Conservation (phyloP, 2,888 invertebrate genomes). For the Chaetogeoica ovagalla region DNA sequence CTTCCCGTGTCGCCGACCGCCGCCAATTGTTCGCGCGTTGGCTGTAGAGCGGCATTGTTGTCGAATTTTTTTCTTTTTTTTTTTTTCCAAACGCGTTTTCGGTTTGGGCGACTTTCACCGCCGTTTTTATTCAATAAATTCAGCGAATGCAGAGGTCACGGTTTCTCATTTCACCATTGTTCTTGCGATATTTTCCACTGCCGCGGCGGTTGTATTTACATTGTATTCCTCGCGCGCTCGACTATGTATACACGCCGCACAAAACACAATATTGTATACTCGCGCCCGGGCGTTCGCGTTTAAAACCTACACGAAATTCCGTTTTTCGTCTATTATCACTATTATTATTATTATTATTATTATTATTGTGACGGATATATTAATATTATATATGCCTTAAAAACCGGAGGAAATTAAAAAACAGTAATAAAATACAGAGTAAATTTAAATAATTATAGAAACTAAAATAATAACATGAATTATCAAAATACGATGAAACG, state of each 20-base stretch:
- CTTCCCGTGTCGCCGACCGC: conserved; percentile 24
- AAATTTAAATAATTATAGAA: too few species aligned
- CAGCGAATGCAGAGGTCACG: conserved; percentile 41
- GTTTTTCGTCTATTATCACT: conserved; percentile 18
- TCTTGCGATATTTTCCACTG: conserved; percentile 43
- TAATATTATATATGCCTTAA: too few species aligned
- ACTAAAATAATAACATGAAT: too few species aligned
- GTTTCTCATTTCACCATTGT: conserved; percentile 53
- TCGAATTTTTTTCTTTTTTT: not conserved
- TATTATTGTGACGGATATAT: too few species aligned
- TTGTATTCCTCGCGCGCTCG: conserved; percentile 19
- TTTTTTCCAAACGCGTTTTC: conserved; percentile 14
- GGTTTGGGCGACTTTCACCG: conserved; percentile 46
- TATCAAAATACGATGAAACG: too few species aligned
- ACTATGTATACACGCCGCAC: too few species aligned
- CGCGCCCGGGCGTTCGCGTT: conserved; percentile 9
- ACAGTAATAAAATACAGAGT: too few species aligned
- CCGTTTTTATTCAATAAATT: conserved; percentile 39
- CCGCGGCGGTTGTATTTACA: not conserved
- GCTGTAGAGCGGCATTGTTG: not conserved
- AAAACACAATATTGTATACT: not conserved
- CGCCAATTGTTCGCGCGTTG: conserved; percentile 25
- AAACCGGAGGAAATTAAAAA: too few species aligned
- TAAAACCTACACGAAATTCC: not conserved
- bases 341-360: too few species aligned